Percentiles rank a stretch among this genome's conserved stretches.
Conservation (phyloP, 2,888 invertebrate genomes). For the Tricholauxania praeusta region DNA sequence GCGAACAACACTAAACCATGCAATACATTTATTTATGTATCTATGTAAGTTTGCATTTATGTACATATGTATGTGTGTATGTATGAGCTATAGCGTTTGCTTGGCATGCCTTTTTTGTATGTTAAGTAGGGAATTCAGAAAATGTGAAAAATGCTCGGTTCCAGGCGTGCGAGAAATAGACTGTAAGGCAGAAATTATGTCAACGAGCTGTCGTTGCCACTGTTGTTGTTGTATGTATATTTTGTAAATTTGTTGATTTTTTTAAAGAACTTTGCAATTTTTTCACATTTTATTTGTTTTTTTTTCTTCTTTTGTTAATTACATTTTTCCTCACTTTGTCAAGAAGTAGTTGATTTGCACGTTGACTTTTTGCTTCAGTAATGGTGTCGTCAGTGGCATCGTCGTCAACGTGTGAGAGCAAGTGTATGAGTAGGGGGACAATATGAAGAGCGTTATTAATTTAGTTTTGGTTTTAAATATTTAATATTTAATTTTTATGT, state of each 20-base stretch:
- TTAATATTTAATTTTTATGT: slow-evolving; percentile 2
- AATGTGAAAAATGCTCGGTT: slow-evolving; percentile 1
- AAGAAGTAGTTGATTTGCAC: too few relatives aligned
- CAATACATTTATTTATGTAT: slow-evolving; percentile 35
- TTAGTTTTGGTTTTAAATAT: slow-evolving; percentile 18
- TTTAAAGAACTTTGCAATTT: too few relatives aligned
- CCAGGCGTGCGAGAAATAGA: slow-evolving; percentile 6
- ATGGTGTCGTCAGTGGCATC: too few relatives aligned
- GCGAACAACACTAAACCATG: too few relatives aligned
- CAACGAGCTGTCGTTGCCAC: slow-evolving; percentile 56
- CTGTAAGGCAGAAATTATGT: slow-evolving; percentile 59
- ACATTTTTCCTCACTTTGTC: too few relatives aligned
- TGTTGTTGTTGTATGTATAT: slow-evolving; percentile 57
- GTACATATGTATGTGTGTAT: slow-evolving; percentile 36
- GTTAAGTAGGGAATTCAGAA: slow-evolving; percentile 31
- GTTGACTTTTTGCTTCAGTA: too few relatives aligned
- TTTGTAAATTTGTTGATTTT: slow-evolving; percentile 56
- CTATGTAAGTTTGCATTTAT: slow-evolving; percentile 42
- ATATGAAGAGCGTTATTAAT: background rate
- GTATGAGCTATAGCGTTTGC: slow-evolving; percentile 35
- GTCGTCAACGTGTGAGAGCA: too few relatives aligned
- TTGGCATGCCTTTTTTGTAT: slow-evolving; percentile 35
- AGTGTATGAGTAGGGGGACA: too few relatives aligned
- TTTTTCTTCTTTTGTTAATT: too few relatives aligned
- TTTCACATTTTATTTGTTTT: too few relatives aligned